Evolutionary conservation across 2,113 vertebrate genomes (phyloP).

Genomic region (Hippoglossus stenolepis): DNA sequence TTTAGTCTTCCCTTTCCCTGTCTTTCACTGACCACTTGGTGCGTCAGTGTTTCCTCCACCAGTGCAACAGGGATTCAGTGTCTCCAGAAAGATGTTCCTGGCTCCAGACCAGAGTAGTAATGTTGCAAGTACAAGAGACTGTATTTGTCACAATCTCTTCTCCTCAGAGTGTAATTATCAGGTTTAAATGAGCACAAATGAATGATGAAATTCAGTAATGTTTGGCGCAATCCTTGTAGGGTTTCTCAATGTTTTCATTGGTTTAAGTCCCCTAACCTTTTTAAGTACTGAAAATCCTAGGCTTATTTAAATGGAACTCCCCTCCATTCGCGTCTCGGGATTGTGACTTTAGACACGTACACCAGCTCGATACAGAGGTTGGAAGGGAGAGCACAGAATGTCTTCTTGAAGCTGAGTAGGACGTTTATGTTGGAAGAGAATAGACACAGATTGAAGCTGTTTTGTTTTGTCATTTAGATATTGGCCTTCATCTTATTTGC

Average conservation of each 20-base stretch:
- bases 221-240: background rate
- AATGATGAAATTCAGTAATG: background rate
- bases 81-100: conserved; percentile 30
- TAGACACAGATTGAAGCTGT: conserved; percentile 11
- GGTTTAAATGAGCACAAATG: conserved; percentile 14
- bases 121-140: background rate
- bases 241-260: conserved; percentile 14
- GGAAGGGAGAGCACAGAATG: conserved; percentile 12
- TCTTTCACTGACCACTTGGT: conserved; percentile 15
- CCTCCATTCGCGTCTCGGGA: background rate
- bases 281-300: background rate
- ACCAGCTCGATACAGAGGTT: background rate
- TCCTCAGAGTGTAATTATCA: background rate
- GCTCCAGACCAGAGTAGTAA: background rate
- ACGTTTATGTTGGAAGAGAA: conserved; percentile 52
- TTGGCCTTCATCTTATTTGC: background rate
- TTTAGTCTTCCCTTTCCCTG: conserved; percentile 28
- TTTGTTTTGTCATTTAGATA: conserved; percentile 15
- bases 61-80: background rate
- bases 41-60: conserved; percentile 45
- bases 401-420: conserved; percentile 47
- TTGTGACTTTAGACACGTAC: conserved; percentile 58
- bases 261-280: background rate
- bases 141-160: conserved; percentile 3
- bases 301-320: background rate